Percentiles rank a stretch among this genome's conserved stretches.
phyloP scores from a whole-genome alignment of 2,888 invertebrate genomes.

The Stegophylla sp. region DNA sequence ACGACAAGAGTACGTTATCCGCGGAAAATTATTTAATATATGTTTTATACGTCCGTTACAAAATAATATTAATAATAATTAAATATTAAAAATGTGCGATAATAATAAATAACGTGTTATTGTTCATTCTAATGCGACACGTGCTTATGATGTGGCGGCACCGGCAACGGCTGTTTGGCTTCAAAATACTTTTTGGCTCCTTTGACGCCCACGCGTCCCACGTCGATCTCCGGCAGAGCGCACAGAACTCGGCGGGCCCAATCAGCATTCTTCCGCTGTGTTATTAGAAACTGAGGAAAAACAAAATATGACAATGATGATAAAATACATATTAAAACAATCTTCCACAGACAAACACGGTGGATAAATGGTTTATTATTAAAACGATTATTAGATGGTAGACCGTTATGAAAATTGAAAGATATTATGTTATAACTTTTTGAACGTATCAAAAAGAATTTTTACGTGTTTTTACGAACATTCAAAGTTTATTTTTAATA shows the following conservation, averaged over 20 bases:
- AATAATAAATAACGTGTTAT: neutral
- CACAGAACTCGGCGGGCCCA: conserved; percentile 48
- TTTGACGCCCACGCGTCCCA: conserved; percentile 50
- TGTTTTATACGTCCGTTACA: no score
- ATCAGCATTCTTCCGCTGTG: conserved; percentile 46
- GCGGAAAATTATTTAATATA: no score
- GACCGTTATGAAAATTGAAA: no score
- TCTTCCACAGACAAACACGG: no score
- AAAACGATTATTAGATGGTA: no score
- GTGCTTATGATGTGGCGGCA: neutral
- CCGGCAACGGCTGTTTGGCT: conserved; percentile 31
- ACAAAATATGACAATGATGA: neutral
- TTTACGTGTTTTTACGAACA: no score
- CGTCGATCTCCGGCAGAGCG: conserved; percentile 51
- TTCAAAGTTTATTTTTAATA: no score
- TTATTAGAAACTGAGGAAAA: conserved; percentile 30
- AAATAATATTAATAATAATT: no score
- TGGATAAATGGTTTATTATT: neutral
- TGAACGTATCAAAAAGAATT: no score
- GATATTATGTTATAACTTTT: no score
- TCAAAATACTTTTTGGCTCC: conserved; percentile 52
- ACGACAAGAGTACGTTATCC: no score
- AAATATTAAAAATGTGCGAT: neutral
- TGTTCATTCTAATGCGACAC: neutral
- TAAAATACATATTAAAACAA: no score